Conservation (phyloP, 2,888 invertebrate genomes). For the Drosophila robusta region DNA sequence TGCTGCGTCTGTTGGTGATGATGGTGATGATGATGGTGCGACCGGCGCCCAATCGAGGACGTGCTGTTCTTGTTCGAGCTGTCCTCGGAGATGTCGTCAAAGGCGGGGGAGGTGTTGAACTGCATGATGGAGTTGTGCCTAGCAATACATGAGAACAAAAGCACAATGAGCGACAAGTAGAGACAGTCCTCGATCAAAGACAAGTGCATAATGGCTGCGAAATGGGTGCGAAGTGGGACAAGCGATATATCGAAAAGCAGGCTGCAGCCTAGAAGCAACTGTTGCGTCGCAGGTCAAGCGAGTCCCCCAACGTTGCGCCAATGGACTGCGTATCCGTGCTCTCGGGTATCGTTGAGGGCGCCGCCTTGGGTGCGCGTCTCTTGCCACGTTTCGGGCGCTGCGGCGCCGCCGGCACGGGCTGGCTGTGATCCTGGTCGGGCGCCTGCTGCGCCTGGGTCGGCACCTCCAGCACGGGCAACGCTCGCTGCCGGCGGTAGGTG, state of each 20-base stretch:
- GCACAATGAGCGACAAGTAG: conserved; percentile 49
- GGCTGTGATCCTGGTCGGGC: not conserved
- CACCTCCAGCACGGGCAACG: conserved; percentile 47
- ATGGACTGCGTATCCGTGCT: conserved; percentile 59
- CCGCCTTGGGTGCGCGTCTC: conserved; percentile 60
- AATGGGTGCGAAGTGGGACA: conserved; percentile 12
- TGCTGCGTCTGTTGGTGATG: conserved; percentile 54
- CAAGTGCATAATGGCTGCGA: not conserved
- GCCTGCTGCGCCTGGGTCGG: not conserved
- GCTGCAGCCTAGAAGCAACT: conserved; percentile 45
- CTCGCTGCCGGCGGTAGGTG: conserved; percentile 38
- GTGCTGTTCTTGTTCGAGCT: conserved; percentile 84
- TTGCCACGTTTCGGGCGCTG: conserved; percentile 51
- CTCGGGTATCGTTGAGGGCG: conserved; percentile 72
- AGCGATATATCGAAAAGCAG: conserved; percentile 39
- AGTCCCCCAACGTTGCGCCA: conserved; percentile 27
- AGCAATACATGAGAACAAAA: conserved; percentile 83
- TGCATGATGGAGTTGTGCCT: conserved; percentile 90
- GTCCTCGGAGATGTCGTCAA: conserved; percentile 90
- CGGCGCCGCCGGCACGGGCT: conserved; percentile 3
- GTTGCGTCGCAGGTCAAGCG: conserved; percentile 45
- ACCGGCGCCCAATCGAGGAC: conserved; percentile 80
- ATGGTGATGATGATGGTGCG: conserved; percentile 69
- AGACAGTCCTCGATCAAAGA: not conserved
- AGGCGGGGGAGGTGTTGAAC: conserved; percentile 96